These are phyloP conservation scores for Coendou prehensilis DNA, from an alignment of 2,797 vertebrate species.

Conservation along the genomic window DNA sequence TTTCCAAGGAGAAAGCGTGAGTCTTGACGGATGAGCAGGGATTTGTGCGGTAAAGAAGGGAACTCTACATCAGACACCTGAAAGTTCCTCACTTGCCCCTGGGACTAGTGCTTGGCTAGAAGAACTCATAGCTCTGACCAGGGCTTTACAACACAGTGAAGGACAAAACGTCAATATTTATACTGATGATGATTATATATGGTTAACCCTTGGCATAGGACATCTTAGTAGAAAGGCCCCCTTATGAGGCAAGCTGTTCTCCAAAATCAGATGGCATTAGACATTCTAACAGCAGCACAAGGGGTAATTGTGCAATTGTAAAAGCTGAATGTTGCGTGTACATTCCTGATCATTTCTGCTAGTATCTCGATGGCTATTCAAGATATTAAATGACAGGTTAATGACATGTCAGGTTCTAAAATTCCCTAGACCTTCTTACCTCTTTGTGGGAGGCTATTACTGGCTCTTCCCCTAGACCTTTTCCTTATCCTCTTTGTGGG, in stretches of 20 bases:
- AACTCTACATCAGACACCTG: background rate
- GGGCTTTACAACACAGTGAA: background rate
- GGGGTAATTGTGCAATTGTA: background rate
- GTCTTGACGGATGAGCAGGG: background rate
- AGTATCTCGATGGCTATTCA: background rate
- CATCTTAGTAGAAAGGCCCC: background rate
- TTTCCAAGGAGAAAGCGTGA: conserved; percentile 33
- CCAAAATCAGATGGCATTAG: background rate
- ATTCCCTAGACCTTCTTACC: background rate
- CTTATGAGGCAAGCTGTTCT: background rate
- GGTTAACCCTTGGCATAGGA: background rate
- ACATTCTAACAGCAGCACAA: background rate
- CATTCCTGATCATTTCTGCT: background rate
- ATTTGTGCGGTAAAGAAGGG: background rate
- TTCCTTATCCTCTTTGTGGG: background rate
- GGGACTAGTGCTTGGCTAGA: background rate
- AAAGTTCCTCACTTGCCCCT: background rate
- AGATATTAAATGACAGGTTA: background rate
- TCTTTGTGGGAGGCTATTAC: background rate
- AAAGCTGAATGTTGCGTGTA: background rate
- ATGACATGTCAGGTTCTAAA: background rate
- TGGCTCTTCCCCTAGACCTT: too few species aligned
- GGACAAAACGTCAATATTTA: background rate
- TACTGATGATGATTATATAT: background rate
- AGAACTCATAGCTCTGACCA: background rate